Percentiles rank a stretch among this genome's conserved stretches.
Conservation (phyloP, 2,888 invertebrate species). For the Stenchaetothrips biformis region DNA sequence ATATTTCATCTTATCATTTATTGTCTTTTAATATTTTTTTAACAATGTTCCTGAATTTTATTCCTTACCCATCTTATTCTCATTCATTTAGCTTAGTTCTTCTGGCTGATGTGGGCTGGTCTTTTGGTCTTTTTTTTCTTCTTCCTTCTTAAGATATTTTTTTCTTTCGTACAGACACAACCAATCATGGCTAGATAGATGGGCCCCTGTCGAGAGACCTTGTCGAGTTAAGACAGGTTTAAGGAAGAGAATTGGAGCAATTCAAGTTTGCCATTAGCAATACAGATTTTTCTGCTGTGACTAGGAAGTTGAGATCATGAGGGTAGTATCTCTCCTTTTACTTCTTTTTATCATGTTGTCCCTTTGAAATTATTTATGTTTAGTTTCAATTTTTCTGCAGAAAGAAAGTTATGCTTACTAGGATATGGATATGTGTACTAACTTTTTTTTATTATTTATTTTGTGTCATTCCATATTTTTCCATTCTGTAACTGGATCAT, state of each 20-base stretch:
- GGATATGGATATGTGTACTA: no score
- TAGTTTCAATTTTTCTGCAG: neutral
- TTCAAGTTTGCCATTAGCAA: neutral
- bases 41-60: neutral
- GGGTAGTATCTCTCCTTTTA: neutral
- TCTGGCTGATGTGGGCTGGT: neutral
- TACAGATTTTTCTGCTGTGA: neutral
- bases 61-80: neutral
- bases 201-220: neutral
- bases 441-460: neutral
- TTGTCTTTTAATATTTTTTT: no score
- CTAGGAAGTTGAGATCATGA: neutral
- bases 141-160: neutral
- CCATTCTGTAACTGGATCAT: neutral
- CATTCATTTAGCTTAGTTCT: neutral
- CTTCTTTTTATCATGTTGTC: neutral
- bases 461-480: neutral
- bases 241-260: neutral
- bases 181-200: neutral
- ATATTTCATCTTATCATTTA: no score
- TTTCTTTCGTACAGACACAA: constrained; percentile 15
- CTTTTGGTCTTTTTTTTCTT: neutral
- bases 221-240: neutral
- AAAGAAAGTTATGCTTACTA: no score
- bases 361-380: neutral